Percentiles rank a stretch among this genome's conserved stretches.
These are phyloP conservation scores for Catagonus wagneri DNA, from an alignment of 2,113 vertebrate species.

Conservation along the genomic window DNA sequence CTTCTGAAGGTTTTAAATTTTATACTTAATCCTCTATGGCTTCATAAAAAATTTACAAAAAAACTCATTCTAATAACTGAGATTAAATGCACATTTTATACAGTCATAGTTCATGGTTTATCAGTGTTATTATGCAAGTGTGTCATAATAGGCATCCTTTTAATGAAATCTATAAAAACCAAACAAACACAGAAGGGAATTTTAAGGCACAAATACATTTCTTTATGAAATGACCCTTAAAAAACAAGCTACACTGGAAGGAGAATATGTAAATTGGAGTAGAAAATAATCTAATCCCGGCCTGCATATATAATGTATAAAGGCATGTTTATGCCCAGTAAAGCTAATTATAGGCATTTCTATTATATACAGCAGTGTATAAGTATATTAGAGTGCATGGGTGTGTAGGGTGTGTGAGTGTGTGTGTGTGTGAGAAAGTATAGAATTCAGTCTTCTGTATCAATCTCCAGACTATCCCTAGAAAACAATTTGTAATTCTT, in stretches of 20 bases:
- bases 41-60: background rate
- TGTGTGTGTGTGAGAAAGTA: background rate
- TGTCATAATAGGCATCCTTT: background rate
- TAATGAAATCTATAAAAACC: background rate
- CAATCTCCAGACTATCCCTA: background rate
- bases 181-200: background rate
- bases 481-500: background rate
- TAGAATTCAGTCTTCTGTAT: background rate
- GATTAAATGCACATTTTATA: background rate
- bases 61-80: background rate
- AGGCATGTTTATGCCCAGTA: background rate
- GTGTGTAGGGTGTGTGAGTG: accelerated
- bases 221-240: background rate
- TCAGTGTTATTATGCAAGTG: background rate
- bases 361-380: background rate
- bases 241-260: background rate
- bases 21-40: background rate
- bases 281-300: background rate
- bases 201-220: background rate
- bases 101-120: background rate
- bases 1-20: constrained; percentile 9
- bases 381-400: background rate
- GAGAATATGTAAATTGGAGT: background rate
- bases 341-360: background rate
- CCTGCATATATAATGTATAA: background rate